Percentiles rank a stretch among this genome's conserved stretches.
These are phyloP conservation scores for Lepidochitona cinerea DNA, from an alignment of 2,888 invertebrate genomes.

Conservation along the genomic window DNA sequence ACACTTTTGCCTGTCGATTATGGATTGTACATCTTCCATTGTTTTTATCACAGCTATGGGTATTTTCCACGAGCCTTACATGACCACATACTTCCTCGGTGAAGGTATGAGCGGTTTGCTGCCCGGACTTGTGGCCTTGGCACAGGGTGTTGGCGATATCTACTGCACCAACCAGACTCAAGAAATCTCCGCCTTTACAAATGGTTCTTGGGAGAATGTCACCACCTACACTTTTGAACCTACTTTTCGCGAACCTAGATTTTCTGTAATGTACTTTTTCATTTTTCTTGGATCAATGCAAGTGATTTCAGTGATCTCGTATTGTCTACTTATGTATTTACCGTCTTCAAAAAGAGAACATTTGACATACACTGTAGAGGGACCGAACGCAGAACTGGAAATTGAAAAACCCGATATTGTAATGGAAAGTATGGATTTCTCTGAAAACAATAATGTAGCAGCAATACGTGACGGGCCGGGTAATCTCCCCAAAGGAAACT, in stretches of 20 bases:
- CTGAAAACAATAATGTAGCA: neutral
- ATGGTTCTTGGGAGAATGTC: slow-evolving; percentile 22
- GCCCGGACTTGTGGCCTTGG: slow-evolving; percentile 83
- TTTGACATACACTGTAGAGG: neutral
- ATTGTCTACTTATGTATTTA: slow-evolving; percentile 75
- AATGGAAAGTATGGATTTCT: neutral
- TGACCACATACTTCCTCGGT: slow-evolving; percentile 81
- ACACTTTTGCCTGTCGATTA: slow-evolving; percentile 79
- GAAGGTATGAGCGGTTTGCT: slow-evolving; percentile 77
- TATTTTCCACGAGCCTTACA: slow-evolving; percentile 78
- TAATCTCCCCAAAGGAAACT: neutral
- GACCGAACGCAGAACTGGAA: neutral
- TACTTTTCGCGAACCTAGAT: slow-evolving; percentile 74
- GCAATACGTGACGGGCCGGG: neutral
- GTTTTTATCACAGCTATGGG: slow-evolving; percentile 88
- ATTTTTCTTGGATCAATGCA: slow-evolving; percentile 78
- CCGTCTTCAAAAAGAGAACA: slow-evolving; percentile 46
- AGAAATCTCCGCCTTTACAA: slow-evolving; percentile 27
- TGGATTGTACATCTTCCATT: slow-evolving; percentile 89
- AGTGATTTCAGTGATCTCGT: slow-evolving; percentile 78
- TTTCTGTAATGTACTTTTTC: slow-evolving; percentile 79
- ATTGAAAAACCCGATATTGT: neutral
- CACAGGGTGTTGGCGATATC: slow-evolving; percentile 80
- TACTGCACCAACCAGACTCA: slow-evolving; percentile 37
- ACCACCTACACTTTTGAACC: slow-evolving; percentile 38